Conservation (phyloP, 2,797 vertebrate species). For the Esox masquinongy region DNA sequence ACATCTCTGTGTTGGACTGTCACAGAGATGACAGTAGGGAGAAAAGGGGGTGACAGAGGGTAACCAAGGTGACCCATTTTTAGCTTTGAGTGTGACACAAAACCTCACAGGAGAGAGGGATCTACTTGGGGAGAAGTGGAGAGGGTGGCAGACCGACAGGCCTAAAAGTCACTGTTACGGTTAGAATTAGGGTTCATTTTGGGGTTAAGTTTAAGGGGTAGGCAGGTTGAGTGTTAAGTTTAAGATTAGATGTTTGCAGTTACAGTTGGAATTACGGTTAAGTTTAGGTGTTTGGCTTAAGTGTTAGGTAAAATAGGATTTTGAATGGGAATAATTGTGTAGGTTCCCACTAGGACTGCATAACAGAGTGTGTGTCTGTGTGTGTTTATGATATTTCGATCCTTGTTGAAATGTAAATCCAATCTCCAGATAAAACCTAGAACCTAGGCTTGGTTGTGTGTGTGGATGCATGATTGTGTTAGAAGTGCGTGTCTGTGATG, state of each 20-base stretch:
- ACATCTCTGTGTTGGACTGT: constrained; percentile 48
- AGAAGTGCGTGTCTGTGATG: neutral
- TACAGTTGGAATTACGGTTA: too few species aligned
- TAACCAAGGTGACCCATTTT: constrained; percentile 71
- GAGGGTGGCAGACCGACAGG: neutral
- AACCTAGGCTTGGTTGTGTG: neutral
- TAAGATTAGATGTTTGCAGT: too few species aligned
- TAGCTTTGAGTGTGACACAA: constrained; percentile 57
- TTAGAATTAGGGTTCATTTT: too few species aligned
- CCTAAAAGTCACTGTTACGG: too few species aligned
- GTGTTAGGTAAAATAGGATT: too few species aligned
- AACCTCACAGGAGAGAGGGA: constrained; percentile 43
- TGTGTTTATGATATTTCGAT: too few species aligned
- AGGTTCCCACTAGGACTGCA: too few species aligned
- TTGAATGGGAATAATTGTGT: too few species aligned
- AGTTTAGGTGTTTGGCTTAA: too few species aligned
- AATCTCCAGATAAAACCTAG: neutral
- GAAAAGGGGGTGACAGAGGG: constrained; percentile 43
- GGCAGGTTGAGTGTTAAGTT: too few species aligned
- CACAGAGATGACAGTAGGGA: constrained; percentile 52
- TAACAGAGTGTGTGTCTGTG: neutral
- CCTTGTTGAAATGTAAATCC: neutral
- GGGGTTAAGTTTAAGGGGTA: too few species aligned
- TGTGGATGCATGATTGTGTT: neutral
- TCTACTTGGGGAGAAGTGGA: neutral